A percentile compares a stretch with the other conserved stretches of the same genome.
Conservation (phyloP, 2,797 vertebrate genomes). For the Rachycentron canadum region DNA sequence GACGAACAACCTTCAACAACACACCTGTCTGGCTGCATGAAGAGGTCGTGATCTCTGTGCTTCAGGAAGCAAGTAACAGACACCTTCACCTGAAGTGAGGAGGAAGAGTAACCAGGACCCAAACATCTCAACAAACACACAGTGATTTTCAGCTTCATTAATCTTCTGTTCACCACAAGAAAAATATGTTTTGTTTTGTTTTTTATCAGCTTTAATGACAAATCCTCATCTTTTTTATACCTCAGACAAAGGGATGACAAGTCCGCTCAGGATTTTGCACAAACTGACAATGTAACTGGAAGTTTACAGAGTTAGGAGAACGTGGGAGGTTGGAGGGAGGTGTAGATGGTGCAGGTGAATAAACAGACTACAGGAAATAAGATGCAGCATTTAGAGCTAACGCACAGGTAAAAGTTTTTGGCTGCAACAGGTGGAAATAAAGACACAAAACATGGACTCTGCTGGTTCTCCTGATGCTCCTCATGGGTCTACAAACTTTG, state of each 20-base stretch:
- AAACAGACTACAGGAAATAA: not conserved
- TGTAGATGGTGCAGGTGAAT: not conserved
- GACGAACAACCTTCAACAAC: not conserved
- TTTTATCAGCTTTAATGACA: too few relatives aligned
- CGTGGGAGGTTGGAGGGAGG: not conserved
- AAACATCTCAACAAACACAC: not conserved
- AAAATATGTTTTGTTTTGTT: not conserved
- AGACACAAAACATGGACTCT: not conserved
- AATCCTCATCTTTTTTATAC: too few relatives aligned
- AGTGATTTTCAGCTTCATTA: slow-evolving; percentile 11
- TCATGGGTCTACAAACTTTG: not conserved
- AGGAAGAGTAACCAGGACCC: not conserved
- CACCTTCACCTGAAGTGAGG: not conserved
- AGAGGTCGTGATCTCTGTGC: slow-evolving; percentile 2
- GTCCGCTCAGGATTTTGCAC: not conserved
- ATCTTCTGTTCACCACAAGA: not conserved
- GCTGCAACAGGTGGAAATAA: not conserved
- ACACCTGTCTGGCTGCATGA: not conserved
- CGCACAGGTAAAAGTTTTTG: not conserved
- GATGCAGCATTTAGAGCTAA: not conserved
- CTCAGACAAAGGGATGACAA: too few relatives aligned
- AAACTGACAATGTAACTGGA: not conserved
- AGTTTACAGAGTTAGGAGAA: not conserved
- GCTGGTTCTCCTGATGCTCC: not conserved
- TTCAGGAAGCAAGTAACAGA: not conserved